These are phyloP conservation scores for Ganaspis sp. DNA, from an alignment of 1,140 invertebrate genomes.

Conservation along the genomic window DNA sequence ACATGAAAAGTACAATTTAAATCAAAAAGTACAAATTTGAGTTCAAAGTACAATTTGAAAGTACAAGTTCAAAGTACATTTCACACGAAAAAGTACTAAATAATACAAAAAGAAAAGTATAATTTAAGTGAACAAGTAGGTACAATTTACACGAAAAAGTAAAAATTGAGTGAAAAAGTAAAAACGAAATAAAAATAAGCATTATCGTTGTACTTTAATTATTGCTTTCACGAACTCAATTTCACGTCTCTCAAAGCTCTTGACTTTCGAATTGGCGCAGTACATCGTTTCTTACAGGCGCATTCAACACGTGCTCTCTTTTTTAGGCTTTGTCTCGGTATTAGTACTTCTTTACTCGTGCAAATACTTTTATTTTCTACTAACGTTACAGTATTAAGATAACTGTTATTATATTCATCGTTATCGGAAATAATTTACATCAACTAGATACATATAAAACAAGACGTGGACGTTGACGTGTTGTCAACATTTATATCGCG, in stretches of 20 bases:
- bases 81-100: too few relatives aligned
- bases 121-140: not conserved
- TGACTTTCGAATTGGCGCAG: constrained; percentile 9
- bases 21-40: too few relatives aligned
- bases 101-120: too few relatives aligned
- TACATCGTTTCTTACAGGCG: constrained; percentile 44
- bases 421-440: constrained; percentile 69
- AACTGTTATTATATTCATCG: constrained; percentile 56
- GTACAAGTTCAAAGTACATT: too few relatives aligned
- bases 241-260: constrained; percentile 13
- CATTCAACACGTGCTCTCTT: constrained; percentile 39
- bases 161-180: not conserved
- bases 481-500: constrained; percentile 20
- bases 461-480: constrained; percentile 47
- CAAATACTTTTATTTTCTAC: constrained; percentile 65
- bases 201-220: constrained; percentile 23
- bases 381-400: constrained; percentile 63
- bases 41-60: too few relatives aligned
- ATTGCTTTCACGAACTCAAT: constrained; percentile 14
- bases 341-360: constrained; percentile 51
- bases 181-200: not conserved
- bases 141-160: not conserved
- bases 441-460: constrained; percentile 66
- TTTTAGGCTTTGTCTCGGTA: constrained; percentile 43
- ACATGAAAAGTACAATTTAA: too few relatives aligned